phyloP scores from a whole-genome alignment of 2,888 invertebrate species.

The Dryomyza anilis region DNA sequence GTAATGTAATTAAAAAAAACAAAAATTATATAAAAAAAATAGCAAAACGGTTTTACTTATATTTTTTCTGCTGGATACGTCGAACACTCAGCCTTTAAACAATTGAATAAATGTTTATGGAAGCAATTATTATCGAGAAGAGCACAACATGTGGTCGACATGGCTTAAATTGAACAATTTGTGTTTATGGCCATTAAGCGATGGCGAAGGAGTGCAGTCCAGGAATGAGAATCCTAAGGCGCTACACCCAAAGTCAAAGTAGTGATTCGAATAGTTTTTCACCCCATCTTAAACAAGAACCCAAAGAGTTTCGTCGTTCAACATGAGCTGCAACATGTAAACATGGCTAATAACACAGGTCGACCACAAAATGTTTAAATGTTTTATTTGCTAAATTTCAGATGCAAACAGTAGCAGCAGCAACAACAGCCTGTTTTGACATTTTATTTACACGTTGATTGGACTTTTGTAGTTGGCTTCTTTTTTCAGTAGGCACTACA shows the following conservation, averaged over 20 bases:
- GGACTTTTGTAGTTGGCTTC: neutral
- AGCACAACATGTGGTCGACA: conserved; percentile 14
- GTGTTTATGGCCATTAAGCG: neutral
- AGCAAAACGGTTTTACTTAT: too few relatives aligned
- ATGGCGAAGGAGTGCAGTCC: neutral
- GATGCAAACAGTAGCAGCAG: neutral
- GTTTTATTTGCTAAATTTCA: neutral
- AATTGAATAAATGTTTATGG: conserved; percentile 15
- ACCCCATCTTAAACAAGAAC: too few relatives aligned
- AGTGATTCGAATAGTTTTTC: neutral
- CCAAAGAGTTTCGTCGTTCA: too few relatives aligned
- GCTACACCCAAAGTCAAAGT: conserved; percentile 2
- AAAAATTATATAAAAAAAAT: too few relatives aligned
- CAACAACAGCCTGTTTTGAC: neutral
- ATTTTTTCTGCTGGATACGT: too few relatives aligned
- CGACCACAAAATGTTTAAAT: conserved; percentile 8
- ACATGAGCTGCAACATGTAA: conserved; percentile 7
- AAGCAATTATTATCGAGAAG: conserved; percentile 12
- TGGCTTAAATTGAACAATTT: conserved; percentile 12
- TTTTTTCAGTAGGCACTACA: neutral
- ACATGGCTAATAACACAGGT: conserved; percentile 10
- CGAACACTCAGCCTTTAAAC: too few relatives aligned
- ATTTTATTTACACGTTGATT: conserved; percentile 11
- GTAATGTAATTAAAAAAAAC: too few relatives aligned
- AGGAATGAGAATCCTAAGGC: conserved; percentile 15